phyloP scores from a whole-genome alignment of 2,888 invertebrate species.

The Adelognathus sp. region DNA sequence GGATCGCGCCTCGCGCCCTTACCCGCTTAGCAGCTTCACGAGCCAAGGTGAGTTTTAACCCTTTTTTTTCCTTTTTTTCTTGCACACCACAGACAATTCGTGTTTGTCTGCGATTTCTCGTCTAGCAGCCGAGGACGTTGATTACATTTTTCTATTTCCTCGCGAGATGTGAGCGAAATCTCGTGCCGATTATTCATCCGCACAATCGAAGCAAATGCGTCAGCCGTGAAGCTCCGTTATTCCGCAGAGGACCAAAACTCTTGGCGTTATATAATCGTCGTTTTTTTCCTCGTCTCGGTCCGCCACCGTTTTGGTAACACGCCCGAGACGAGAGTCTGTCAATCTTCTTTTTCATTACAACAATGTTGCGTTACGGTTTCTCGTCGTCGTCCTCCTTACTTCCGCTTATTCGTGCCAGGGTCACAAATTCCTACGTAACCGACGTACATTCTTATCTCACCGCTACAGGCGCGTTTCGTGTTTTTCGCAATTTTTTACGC shows the following conservation, averaged over 20 bases:
- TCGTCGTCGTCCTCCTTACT: too few species aligned
- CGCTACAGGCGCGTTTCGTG: neutral
- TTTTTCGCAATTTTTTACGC: neutral
- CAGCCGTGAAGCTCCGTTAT: neutral
- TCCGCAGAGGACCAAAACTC: neutral
- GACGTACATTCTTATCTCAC: neutral
- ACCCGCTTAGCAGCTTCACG: conserved; percentile 74
- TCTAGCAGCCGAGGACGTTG: conserved; percentile 28
- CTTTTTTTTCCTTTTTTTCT: conserved; percentile 13
- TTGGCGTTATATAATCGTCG: conserved; percentile 51
- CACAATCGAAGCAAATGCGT: neutral
- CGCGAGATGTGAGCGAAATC: neutral
- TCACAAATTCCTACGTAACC: neutral
- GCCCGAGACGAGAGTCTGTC: conserved; percentile 26
- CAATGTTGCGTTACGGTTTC: neutral
- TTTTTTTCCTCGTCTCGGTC: conserved; percentile 1
- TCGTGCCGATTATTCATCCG: neutral
- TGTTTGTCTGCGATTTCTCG: neutral
- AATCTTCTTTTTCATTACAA: conserved; percentile 9
- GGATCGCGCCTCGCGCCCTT: conserved; percentile 75
- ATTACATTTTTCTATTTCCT: neutral
- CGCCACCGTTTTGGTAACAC: conserved; percentile 3
- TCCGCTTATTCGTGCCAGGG: neutral
- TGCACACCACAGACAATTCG: neutral
- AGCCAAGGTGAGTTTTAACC: conserved; percentile 71